phyloP scores from a whole-genome alignment of 2,113 vertebrate genomes.

The Oncorhynchus clarkii region DNA sequence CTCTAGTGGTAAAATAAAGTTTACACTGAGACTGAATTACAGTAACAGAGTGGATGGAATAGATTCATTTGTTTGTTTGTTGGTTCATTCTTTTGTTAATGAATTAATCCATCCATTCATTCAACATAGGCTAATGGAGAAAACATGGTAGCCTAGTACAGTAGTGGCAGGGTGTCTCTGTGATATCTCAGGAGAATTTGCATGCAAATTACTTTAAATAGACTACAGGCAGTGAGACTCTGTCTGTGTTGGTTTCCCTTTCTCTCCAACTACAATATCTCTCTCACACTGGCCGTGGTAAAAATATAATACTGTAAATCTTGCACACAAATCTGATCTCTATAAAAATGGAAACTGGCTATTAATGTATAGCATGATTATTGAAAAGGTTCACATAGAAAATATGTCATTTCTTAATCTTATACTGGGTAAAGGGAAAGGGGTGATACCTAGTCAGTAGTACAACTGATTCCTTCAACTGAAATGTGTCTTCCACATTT shows the following conservation, averaged over 20 bases:
- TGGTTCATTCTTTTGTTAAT: too few relatives aligned
- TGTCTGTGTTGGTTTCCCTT: constrained; percentile 29
- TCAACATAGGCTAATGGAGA: neutral
- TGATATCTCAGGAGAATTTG: constrained; percentile 13
- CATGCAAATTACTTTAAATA: constrained; percentile 27
- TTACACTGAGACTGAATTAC: constrained; percentile 7
- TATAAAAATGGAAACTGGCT: constrained; percentile 48
- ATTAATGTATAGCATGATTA: constrained; percentile 60
- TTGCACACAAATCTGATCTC: constrained; percentile 48
- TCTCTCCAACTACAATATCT: neutral
- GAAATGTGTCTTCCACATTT: too few relatives aligned
- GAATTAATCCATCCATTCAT: too few relatives aligned
- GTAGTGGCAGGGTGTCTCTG: neutral
- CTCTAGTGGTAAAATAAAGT: constrained; percentile 58
- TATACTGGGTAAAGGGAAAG: neutral
- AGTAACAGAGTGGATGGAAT: too few relatives aligned
- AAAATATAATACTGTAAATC: constrained; percentile 53
- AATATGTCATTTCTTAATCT: neutral
- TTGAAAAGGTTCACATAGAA: constrained; percentile 24
- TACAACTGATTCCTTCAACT: too few relatives aligned
- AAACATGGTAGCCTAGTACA: neutral
- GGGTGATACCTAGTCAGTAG: too few relatives aligned
- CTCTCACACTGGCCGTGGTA: constrained; percentile 25
- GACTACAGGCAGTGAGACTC: constrained; percentile 10
- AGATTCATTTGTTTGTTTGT: too few relatives aligned